phyloP scores from a whole-genome alignment of 35 echinoderm and acorn worm species.

The Chiridota heheva region DNA sequence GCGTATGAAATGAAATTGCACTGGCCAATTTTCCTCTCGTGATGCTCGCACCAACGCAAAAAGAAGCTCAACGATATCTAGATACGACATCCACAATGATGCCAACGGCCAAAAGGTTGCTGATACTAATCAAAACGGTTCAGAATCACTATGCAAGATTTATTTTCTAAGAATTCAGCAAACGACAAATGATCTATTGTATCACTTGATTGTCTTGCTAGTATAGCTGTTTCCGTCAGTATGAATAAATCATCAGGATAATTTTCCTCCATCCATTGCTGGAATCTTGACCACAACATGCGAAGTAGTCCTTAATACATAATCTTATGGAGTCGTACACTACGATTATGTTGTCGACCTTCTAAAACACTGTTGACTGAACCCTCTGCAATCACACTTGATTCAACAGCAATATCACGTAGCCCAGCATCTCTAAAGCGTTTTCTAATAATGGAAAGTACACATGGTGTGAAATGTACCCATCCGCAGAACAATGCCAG shows the following conservation, averaged over 20 bases:
- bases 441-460: constrained; percentile 36
- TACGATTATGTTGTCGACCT: constrained; percentile 33
- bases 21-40: constrained; percentile 46
- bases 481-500: no score
- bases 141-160: neutral
- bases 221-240: neutral
- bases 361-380: constrained; percentile 33
- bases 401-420: constrained; percentile 19
- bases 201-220: no score
- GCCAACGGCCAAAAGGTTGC: neutral
- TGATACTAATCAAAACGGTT: neutral
- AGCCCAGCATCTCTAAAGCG: constrained; percentile 37
- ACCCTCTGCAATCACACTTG: constrained; percentile 48
- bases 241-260: neutral
- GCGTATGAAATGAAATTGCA: constrained; percentile 29
- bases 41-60: constrained; percentile 8
- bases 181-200: no score
- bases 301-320: constrained; percentile 44
- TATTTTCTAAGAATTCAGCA: neutral
- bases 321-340: constrained; percentile 47
- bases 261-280: neutral
- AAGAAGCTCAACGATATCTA: constrained; percentile 55
- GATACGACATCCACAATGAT: constrained; percentile 32
- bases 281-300: constrained; percentile 36
- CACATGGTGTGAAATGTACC: constrained; percentile 46